Evolutionary conservation across 2,888 invertebrate species (phyloP).

Genomic region (Arctia plantaginis): DNA sequence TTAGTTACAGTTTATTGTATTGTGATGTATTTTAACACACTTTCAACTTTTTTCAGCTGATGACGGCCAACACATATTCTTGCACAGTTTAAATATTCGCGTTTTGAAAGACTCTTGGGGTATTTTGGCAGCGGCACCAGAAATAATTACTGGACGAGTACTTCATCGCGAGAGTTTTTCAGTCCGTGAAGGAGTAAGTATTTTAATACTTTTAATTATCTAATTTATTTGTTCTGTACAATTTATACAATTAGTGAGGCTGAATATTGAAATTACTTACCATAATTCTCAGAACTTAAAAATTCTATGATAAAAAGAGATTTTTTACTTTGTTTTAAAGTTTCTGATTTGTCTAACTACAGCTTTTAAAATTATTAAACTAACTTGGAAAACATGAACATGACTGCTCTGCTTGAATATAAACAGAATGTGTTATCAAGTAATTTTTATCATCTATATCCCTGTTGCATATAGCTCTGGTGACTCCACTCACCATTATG

Average conservation of each 20-base stretch:
- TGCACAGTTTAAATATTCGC: constrained; percentile 95
- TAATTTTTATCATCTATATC: background rate
- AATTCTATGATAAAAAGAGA: background rate
- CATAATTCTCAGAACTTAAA: background rate
- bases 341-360: too few relatives aligned
- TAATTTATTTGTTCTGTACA: background rate
- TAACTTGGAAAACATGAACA: background rate
- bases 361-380: too few relatives aligned
- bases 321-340: too few relatives aligned
- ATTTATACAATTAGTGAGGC: background rate
- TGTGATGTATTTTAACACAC: background rate
- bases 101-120: constrained; percentile 96
- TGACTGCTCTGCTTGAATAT: background rate
- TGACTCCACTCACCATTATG: background rate
- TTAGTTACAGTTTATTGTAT: background rate
- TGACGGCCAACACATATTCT: constrained; percentile 97
- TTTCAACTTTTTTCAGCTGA: constrained; percentile 85
- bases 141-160: constrained; percentile 90
- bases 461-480: background rate
- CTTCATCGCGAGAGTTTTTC: constrained; percentile 95
- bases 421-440: background rate
- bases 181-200: constrained; percentile 88
- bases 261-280: background rate
- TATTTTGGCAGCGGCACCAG: constrained; percentile 92
- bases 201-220: background rate